These are phyloP conservation scores for Crypturellus undulatus DNA, from an alignment of 2,113 vertebrate species.

Conservation along the genomic window DNA sequence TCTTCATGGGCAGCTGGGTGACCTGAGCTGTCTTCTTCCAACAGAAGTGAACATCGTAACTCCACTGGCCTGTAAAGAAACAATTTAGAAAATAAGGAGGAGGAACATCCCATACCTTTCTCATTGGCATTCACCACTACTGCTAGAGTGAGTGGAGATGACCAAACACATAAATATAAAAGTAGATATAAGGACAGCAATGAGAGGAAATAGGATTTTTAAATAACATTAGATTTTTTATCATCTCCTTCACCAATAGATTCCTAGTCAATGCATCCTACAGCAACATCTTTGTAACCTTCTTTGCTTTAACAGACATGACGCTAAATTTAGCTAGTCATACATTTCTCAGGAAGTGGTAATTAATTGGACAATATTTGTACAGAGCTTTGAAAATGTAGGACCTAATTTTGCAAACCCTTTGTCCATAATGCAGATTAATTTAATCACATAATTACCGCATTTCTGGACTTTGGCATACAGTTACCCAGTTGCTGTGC, in stretches of 20 bases:
- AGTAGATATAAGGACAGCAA: neutral
- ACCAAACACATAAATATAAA: neutral
- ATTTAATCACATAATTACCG: constrained; percentile 65
- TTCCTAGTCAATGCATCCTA: neutral
- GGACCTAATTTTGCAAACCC: constrained; percentile 64
- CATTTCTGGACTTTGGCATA: constrained; percentile 44
- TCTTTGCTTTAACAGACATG: constrained; percentile 43
- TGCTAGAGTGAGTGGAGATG: neutral
- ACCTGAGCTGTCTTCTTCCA: neutral
- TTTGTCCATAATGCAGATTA: constrained; percentile 60
- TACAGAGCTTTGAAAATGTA: constrained; percentile 62
- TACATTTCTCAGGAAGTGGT: constrained; percentile 45
- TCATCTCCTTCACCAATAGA: neutral
- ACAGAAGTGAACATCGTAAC: neutral
- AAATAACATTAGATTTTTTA: neutral
- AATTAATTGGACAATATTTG: constrained; percentile 72
- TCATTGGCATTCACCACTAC: neutral
- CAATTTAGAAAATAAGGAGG: neutral
- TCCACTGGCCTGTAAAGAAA: neutral
- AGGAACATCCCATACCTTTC: neutral
- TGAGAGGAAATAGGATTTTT: neutral
- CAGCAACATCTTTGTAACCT: constrained; percentile 8
- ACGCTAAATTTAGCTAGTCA: constrained; percentile 46
- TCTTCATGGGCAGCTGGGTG: neutral
- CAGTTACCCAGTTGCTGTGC: neutral